These are phyloP conservation scores for Antheraea yamamai DNA, from an alignment of 2,888 invertebrate species.

Conservation along the genomic window DNA sequence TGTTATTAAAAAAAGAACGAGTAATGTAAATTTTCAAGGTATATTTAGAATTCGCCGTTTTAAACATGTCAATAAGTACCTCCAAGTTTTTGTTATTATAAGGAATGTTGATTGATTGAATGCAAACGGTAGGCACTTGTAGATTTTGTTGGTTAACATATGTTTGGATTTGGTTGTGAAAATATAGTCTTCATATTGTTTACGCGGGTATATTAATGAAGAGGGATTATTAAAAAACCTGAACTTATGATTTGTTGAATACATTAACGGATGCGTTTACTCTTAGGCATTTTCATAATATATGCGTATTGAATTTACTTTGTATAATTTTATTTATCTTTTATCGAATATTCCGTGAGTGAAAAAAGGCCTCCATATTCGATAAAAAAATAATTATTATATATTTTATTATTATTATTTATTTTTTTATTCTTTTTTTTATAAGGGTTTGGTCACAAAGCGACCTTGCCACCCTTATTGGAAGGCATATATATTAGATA, in stretches of 20 bases:
- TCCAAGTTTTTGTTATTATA: slow-evolving; percentile 37
- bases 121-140: slow-evolving; percentile 6
- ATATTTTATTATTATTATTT: too few species aligned
- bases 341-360: too few species aligned
- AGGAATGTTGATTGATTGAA: slow-evolving; percentile 23
- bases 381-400: too few species aligned
- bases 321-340: too few species aligned
- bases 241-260: background rate
- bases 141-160: background rate
- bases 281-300: too few species aligned
- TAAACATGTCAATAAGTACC: slow-evolving; percentile 22
- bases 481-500: too few species aligned
- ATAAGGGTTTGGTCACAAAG: too few species aligned
- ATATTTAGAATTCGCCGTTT: background rate
- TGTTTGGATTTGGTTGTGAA: background rate
- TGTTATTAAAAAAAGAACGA: background rate
- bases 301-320: too few species aligned
- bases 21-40: background rate
- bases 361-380: too few species aligned
- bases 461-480: too few species aligned
- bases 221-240: background rate
- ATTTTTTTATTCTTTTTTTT: too few species aligned
- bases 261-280: background rate
- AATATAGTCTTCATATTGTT: background rate
- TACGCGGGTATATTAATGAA: background rate